Evolutionary conservation across 2,797 vertebrate genomes (phyloP).

Genomic region (Rhynchonycteris naso): DNA sequence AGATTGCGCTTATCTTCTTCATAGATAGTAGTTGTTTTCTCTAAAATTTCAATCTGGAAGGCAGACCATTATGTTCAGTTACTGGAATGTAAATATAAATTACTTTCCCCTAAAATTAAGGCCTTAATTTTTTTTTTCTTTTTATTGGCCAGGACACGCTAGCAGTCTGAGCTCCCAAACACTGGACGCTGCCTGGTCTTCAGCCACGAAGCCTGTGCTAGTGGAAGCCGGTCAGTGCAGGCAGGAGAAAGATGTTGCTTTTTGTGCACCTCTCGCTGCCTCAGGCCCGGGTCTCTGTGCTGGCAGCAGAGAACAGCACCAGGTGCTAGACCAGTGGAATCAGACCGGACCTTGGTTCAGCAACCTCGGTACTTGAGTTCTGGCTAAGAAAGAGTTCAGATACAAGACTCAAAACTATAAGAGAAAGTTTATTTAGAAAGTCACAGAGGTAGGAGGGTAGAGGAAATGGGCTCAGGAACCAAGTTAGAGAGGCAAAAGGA

Average conservation of each 20-base stretch:
- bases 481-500: background rate
- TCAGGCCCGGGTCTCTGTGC: background rate
- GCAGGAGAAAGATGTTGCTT: background rate
- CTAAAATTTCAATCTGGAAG: slow-evolving; percentile 93
- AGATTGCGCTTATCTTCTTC: slow-evolving; percentile 95
- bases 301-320: background rate
- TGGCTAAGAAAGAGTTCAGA: background rate
- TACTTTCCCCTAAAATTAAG: slow-evolving; percentile 23
- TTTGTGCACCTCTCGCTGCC: background rate
- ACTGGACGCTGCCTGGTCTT: background rate
- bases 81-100: background rate
- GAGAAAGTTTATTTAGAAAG: background rate
- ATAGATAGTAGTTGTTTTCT: slow-evolving; percentile 95
- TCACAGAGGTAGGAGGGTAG: background rate
- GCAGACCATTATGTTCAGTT: background rate
- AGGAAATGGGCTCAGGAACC: background rate
- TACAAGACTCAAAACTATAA: background rate
- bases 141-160: background rate
- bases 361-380: background rate
- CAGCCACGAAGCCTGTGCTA: background rate
- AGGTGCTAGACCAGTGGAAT: background rate
- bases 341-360: background rate
- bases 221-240: background rate
- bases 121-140: background rate
- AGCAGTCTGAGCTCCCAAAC: background rate